These are phyloP conservation scores for Brienomyrus longianalis DNA, from an alignment of 2,113 vertebrate species.

Conservation along the genomic window DNA sequence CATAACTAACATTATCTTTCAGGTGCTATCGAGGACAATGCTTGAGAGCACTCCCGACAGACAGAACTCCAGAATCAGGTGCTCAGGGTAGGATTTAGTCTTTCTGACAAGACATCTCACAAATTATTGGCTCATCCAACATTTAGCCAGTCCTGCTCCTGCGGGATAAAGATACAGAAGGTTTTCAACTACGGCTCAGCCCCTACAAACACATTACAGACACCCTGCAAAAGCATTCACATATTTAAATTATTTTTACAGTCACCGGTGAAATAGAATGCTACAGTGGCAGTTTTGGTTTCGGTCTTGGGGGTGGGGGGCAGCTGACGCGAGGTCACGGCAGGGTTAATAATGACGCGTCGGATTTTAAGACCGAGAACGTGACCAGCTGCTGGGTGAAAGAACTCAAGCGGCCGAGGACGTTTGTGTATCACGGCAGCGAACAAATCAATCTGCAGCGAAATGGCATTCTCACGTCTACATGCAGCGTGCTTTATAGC, in stretches of 20 bases:
- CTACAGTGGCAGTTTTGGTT: not conserved
- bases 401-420: not conserved
- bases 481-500: not conserved
- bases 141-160: constrained; percentile 45
- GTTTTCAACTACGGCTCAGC: constrained; percentile 27
- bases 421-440: no score
- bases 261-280: not conserved
- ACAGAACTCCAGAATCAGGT: constrained; percentile 53
- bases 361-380: not conserved
- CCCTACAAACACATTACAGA: constrained; percentile 20
- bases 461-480: not conserved
- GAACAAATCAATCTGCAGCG: not conserved
- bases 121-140: constrained; percentile 58
- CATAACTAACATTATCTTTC: constrained; percentile 66
- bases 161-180: constrained; percentile 37
- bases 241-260: constrained; percentile 6
- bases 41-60: constrained; percentile 59
- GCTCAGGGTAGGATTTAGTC: constrained; percentile 60
- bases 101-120: constrained; percentile 64
- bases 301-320: not conserved
- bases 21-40: constrained; percentile 61
- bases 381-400: not conserved
- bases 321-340: not conserved
- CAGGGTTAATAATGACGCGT: not conserved
- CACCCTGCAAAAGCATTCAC: not conserved